Conservation (phyloP, 2,113 vertebrate species). For the Petromus typicus region DNA sequence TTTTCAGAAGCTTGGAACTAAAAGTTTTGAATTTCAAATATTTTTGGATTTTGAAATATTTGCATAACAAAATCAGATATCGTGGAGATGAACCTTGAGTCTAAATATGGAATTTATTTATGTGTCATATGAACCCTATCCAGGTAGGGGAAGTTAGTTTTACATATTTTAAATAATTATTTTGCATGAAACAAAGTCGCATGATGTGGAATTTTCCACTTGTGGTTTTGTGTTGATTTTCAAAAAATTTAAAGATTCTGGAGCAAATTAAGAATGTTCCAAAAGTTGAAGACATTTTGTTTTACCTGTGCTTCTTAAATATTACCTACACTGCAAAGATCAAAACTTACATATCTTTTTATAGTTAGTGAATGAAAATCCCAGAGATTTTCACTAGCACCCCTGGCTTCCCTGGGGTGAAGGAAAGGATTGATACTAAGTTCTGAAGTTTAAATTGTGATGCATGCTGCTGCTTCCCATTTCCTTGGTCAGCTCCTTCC, state of each 20-base stretch:
- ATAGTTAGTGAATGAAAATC: neutral
- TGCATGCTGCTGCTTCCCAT: neutral
- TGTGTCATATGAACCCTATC: neutral
- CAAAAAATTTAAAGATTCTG: neutral
- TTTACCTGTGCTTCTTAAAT: neutral
- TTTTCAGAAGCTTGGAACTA: neutral
- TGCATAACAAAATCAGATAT: neutral
- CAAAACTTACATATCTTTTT: neutral
- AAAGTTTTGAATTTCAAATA: neutral
- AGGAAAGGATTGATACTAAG: neutral
- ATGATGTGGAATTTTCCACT: neutral
- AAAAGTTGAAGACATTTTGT: neutral
- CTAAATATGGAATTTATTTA: neutral
- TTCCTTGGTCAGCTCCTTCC: neutral
- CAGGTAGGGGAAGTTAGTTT: neutral
- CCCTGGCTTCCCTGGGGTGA: neutral
- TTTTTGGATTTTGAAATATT: neutral
- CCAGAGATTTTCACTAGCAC: neutral
- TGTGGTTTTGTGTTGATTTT: neutral
- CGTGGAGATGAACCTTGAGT: neutral
- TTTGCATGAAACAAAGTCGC: neutral
- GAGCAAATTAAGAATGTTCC: neutral
- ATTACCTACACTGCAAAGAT: neutral
- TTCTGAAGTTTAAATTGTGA: slow-evolving; percentile 9
- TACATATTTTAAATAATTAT: neutral